Percentiles rank a stretch among this genome's conserved stretches.
Evolutionary conservation across 2,113 vertebrate genomes (phyloP).

Genomic region (Sardina pilchardus): DNA sequence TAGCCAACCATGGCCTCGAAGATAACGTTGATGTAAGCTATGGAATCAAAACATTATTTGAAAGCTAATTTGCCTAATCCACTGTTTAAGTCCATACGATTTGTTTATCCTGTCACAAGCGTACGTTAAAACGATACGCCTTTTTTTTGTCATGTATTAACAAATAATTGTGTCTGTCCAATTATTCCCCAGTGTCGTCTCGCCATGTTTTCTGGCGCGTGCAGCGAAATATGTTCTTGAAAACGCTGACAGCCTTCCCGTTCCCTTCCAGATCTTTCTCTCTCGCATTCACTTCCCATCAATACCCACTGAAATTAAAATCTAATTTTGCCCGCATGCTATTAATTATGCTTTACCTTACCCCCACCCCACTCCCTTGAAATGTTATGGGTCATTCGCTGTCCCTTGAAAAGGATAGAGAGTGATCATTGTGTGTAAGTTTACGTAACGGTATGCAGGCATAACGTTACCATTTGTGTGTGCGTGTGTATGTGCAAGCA

Average conservation of each 20-base stretch:
- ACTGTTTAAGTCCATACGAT: neutral
- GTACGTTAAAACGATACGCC: neutral
- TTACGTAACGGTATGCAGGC: constrained; percentile 11
- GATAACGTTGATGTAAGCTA: neutral
- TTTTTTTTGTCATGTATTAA: constrained; percentile 13
- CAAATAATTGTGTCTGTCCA: constrained; percentile 13
- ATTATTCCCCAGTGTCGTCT: constrained; percentile 18
- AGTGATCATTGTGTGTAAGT: constrained; percentile 17
- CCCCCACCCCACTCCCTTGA: neutral
- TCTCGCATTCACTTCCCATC: neutral
- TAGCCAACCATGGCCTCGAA: neutral
- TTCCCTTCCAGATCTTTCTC: neutral
- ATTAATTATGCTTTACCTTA: neutral
- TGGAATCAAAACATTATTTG: neutral
- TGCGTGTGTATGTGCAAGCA: neutral
- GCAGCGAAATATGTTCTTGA: constrained; percentile 19
- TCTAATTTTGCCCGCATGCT: neutral
- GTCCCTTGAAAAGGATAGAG: neutral
- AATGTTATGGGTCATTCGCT: constrained; percentile 2
- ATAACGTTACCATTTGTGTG: constrained; percentile 13
- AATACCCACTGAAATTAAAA: neutral
- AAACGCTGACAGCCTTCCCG: constrained; percentile 7
- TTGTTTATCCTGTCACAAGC: neutral
- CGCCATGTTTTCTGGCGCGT: constrained; percentile 15
- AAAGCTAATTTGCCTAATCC: neutral